These are phyloP conservation scores for Spodoptera exigua DNA, from an alignment of 2,888 invertebrate genomes.

Conservation along the genomic window DNA sequence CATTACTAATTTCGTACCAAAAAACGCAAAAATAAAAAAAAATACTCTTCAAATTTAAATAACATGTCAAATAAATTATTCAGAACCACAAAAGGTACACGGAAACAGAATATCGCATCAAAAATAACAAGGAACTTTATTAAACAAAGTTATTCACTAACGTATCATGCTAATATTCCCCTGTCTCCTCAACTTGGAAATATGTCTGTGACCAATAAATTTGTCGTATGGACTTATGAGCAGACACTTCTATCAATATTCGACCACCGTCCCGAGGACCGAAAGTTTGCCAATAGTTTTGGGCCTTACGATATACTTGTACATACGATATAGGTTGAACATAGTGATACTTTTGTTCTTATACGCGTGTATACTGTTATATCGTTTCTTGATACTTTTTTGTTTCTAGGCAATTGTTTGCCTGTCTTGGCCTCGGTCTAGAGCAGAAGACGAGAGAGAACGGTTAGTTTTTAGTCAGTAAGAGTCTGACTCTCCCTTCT, in stretches of 20 bases:
- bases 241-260: slow-evolving; percentile 39
- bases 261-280: slow-evolving; percentile 31
- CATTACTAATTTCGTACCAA: too few relatives aligned
- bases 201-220: slow-evolving; percentile 43
- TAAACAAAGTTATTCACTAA: slow-evolving; percentile 26
- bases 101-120: slow-evolving; percentile 1
- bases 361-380: slow-evolving; percentile 4
- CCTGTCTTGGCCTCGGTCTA: too few relatives aligned
- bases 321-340: slow-evolving; percentile 40
- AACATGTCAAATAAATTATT: slow-evolving; percentile 20
- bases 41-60: slow-evolving; percentile 15
- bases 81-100: background rate
- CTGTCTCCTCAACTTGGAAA: slow-evolving; percentile 33
- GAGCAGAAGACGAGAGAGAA: too few relatives aligned
- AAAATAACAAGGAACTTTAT: slow-evolving; percentile 20
- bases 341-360: slow-evolving; percentile 31
- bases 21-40: too few relatives aligned
- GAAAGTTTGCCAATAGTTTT: slow-evolving; percentile 48
- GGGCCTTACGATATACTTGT: slow-evolving; percentile 20
- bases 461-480: too few relatives aligned
- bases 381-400: background rate
- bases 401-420: background rate
- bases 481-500: too few relatives aligned
- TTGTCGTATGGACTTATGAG: slow-evolving; percentile 15
- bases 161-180: slow-evolving; percentile 11